Evolutionary conservation across 2,797 vertebrate species (phyloP).

Genomic region (Danio albolineatus): DNA sequence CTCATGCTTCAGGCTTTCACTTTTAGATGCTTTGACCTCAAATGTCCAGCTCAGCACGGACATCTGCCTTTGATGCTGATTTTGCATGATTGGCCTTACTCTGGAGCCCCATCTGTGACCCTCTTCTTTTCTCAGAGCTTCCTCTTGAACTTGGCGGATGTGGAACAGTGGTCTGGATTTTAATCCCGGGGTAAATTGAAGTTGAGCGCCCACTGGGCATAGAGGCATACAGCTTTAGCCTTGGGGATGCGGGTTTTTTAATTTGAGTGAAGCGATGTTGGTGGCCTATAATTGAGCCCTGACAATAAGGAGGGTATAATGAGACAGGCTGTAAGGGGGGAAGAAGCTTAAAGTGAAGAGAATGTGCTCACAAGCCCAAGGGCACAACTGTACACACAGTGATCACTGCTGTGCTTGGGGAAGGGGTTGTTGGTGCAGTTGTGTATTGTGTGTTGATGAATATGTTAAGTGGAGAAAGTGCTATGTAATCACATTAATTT

Average conservation of each 20-base stretch:
- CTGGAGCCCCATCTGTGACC: conserved; percentile 31
- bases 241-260: conserved; percentile 57
- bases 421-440: conserved; percentile 3
- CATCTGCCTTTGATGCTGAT: conserved; percentile 66
- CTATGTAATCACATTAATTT: too few relatives aligned
- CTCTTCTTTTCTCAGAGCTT: conserved; percentile 23
- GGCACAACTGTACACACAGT: conserved; percentile 22
- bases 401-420: conserved; percentile 14
- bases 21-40: conserved; percentile 9
- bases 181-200: conserved; percentile 66
- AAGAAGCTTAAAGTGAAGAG: conserved; percentile 35
- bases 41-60: conserved; percentile 9
- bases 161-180: conserved; percentile 59
- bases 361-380: conserved; percentile 36
- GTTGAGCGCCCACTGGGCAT: conserved; percentile 61
- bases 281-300: conserved; percentile 63
- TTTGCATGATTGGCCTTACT: conserved; percentile 63
- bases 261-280: conserved; percentile 61
- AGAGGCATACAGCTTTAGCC: conserved; percentile 33
- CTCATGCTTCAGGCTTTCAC: not conserved
- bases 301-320: conserved; percentile 70
- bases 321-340: conserved; percentile 61
- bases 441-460: not conserved
- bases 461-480: not conserved
- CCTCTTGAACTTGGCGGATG: conserved; percentile 58